Evolutionary conservation across 1,140 invertebrate genomes (phyloP), one percentile per base, ranked within the genome.

Genomic region (Lucilia cuprina): DNA sequence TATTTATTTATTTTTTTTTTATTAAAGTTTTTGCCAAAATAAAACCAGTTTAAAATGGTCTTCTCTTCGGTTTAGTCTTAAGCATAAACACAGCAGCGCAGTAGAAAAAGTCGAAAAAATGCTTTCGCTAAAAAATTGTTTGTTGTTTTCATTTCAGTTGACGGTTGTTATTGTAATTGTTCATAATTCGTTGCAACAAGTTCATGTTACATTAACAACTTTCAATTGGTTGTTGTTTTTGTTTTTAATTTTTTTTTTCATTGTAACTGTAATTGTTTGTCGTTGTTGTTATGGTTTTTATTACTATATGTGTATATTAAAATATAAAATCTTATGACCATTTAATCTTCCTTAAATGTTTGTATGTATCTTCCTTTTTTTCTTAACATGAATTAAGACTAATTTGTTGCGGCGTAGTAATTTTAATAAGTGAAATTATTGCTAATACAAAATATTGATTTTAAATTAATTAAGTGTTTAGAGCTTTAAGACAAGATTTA

Each of bases 161-260:
- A 41, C 41, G 41, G 25, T 41, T 41, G 41, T 41, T 41, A 10
- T 41, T 41, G 41, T 2, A 41, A 21, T 34, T 60, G 25, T 35
- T 49, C 83, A 83, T 21, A 74, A 83, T 30, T 50, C 19, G 50
- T 47, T 77, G 82, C 85, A 82, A 86, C 85, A 88, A 87, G 87
- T 88, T 88, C 87, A 90, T 90, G 89, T 90, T 89, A 90, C 89
- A 90, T 89, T 90, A 88, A 88, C 89, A 90, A 90, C 89, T 84
- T 83, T 82, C 84, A 74, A 82, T 84, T 80, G 82, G 60, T 83
- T 55, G 83, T 83, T 74, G n/a, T n/a, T n/a, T n/a, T n/a, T n/a
- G n/a, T 30, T 41, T 41, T 25, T 30, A 75, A 19, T 17, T 75
- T 70, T 70, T 10, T 70, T 60, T 65, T 83, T 3, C 25, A 30